Conservation (phyloP, 1,140 invertebrate genomes). For the Idris sp. region DNA sequence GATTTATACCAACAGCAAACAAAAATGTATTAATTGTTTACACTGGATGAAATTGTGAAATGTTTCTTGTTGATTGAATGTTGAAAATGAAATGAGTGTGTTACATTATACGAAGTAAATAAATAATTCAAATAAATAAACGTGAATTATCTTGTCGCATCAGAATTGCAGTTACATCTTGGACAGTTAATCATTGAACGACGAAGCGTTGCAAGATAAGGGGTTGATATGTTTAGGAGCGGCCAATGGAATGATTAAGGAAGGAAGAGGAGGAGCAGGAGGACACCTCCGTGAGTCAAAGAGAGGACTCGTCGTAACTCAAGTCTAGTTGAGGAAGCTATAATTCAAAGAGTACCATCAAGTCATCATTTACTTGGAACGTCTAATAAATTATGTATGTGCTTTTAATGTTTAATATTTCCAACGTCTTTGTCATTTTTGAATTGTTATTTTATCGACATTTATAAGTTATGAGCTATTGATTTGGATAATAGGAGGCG, state of each 20-base stretch:
- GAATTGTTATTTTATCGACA: too few relatives aligned
- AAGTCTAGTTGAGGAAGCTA: slow-evolving; percentile 78
- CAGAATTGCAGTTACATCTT: neutral
- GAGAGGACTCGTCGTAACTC: slow-evolving; percentile 72
- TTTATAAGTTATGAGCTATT: too few relatives aligned
- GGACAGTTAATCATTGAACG: slow-evolving; percentile 1
- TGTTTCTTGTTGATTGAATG: too few relatives aligned
- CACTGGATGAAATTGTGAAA: too few relatives aligned
- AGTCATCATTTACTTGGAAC: slow-evolving; percentile 73
- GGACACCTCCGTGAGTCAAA: slow-evolving; percentile 43
- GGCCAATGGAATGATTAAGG: slow-evolving; percentile 24
- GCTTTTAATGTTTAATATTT: slow-evolving; percentile 76
- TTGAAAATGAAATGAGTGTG: too few relatives aligned
- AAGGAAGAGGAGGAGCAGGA: slow-evolving; percentile 34
- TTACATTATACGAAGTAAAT: too few relatives aligned
- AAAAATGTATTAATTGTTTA: too few relatives aligned
- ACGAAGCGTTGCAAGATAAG: slow-evolving; percentile 25
- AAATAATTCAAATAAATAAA: too few relatives aligned
- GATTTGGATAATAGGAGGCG: too few relatives aligned
- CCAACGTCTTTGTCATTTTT: too few relatives aligned
- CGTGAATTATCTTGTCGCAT: too few relatives aligned
- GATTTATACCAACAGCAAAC: too few relatives aligned
- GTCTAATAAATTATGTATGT: slow-evolving; percentile 76
- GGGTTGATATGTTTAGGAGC: slow-evolving; percentile 26
- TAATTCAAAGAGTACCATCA: slow-evolving; percentile 76